phyloP scores from a whole-genome alignment of 1,140 invertebrate genomes.

The Babylonia areolata region DNA sequence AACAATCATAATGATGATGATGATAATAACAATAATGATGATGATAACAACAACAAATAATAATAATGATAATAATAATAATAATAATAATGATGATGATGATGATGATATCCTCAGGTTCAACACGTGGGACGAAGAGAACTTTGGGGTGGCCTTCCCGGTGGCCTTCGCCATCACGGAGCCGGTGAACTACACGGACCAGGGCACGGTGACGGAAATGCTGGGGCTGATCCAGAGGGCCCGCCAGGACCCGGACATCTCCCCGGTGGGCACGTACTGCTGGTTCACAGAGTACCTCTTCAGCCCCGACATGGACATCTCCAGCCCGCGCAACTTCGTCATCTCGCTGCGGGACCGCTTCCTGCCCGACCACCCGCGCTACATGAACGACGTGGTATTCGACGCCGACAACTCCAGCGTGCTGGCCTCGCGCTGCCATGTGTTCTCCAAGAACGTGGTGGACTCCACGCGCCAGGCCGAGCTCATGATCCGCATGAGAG shows the following conservation, averaged over 20 bases:
- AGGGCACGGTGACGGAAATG: slow-evolving; percentile 10
- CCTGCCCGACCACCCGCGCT: slow-evolving; percentile 69
- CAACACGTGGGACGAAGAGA: slow-evolving; percentile 32
- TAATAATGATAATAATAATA: slow-evolving; percentile 7
- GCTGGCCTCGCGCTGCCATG: slow-evolving; percentile 79
- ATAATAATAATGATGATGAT: no score
- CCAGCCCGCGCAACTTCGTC: slow-evolving; percentile 82
- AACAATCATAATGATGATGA: no score
- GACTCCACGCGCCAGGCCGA: slow-evolving; percentile 57
- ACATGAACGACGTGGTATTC: slow-evolving; percentile 90
- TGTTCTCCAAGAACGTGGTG: slow-evolving; percentile 50
- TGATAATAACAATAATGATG: neutral
- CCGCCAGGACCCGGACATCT: slow-evolving; percentile 28
- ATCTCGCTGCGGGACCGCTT: slow-evolving; percentile 83
- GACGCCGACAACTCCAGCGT: slow-evolving; percentile 86
- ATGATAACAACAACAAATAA: neutral
- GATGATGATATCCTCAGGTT: neutral
- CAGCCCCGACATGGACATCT: slow-evolving; percentile 18
- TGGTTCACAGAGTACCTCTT: slow-evolving; percentile 34
- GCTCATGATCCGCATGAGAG: slow-evolving; percentile 63
- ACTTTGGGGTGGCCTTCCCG: slow-evolving; percentile 29
- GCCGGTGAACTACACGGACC: slow-evolving; percentile 27
- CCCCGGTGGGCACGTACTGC: slow-evolving; percentile 12
- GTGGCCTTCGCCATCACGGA: slow-evolving; percentile 28
- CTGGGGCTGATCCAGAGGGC: slow-evolving; percentile 21